Conservation (phyloP, 1,140 invertebrate genomes). For the Chironomus tepperi region DNA sequence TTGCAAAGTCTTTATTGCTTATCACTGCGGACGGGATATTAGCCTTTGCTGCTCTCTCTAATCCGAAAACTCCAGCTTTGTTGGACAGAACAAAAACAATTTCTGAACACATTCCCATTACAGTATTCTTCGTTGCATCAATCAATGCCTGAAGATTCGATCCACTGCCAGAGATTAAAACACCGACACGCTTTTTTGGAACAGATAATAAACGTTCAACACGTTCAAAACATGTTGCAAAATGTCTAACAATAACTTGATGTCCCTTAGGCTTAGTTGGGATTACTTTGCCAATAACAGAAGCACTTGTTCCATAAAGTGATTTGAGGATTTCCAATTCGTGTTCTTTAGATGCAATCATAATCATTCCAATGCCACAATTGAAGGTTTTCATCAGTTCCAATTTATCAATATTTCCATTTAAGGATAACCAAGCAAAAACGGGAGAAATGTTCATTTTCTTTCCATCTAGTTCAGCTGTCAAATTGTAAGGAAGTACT, state of each 20-base stretch:
- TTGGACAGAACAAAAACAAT: constrained; percentile 88
- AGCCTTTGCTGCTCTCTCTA: constrained; percentile 65
- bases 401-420: constrained; percentile 55
- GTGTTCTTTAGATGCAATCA: constrained; percentile 47
- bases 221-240: constrained; percentile 46
- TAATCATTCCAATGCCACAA: constrained; percentile 83
- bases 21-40: constrained; percentile 72
- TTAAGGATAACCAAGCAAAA: constrained; percentile 53
- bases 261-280: constrained; percentile 26
- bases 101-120: constrained; percentile 60
- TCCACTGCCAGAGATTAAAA: constrained; percentile 82
- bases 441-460: constrained; percentile 64
- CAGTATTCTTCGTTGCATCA: constrained; percentile 60
- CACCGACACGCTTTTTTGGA: constrained; percentile 59
- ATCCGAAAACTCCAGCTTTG: constrained; percentile 64
- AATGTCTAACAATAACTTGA: constrained; percentile 52
- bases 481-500: constrained; percentile 55
- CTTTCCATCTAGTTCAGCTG: constrained; percentile 59
- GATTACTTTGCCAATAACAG: constrained; percentile 51
- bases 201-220: constrained; percentile 31
- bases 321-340: constrained; percentile 43
- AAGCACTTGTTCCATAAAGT: constrained; percentile 42
- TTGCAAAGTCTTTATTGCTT: constrained; percentile 61
- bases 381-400: constrained; percentile 86
- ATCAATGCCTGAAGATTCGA: constrained; percentile 78